phyloP scores from a whole-genome alignment of 2,113 vertebrate species.

The Apus apus region DNA sequence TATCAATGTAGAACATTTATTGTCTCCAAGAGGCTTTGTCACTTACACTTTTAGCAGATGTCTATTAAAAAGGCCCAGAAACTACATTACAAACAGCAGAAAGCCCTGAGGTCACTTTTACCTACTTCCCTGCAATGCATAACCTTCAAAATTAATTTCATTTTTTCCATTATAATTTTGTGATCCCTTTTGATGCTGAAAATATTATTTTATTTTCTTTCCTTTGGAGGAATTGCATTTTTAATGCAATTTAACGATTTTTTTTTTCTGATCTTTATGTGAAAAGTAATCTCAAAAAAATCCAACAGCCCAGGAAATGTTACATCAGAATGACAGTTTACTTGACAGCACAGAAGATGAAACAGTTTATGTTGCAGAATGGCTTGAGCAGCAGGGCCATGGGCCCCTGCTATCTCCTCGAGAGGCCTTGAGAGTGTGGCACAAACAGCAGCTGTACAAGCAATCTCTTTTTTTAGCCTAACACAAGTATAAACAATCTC shows the following conservation, averaged over 20 bases:
- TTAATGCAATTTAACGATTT: conserved; percentile 26
- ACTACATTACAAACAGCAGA: conserved; percentile 6
- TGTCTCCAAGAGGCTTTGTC: background rate
- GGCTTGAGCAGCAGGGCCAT: too few relatives aligned
- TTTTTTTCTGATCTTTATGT: conserved; percentile 43
- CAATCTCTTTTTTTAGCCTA: too few relatives aligned
- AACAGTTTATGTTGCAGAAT: too few relatives aligned
- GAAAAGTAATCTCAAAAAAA: conserved; percentile 49
- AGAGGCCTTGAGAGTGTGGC: too few relatives aligned
- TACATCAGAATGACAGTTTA: conserved; percentile 47
- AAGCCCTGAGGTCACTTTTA: conserved; percentile 3
- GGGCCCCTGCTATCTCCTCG: too few relatives aligned
- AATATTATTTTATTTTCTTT: conserved; percentile 47
- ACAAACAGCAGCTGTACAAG: too few relatives aligned
- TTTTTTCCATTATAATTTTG: conserved; percentile 26
- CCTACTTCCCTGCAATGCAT: background rate
- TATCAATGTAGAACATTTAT: background rate
- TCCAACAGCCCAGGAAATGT: conserved; percentile 23
- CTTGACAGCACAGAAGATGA: conserved; percentile 34
- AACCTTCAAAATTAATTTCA: conserved; percentile 20
- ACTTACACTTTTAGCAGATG: background rate
- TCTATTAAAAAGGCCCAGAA: background rate
- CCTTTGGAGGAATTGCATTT: conserved; percentile 48
- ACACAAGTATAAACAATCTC: too few relatives aligned
- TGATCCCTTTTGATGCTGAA: conserved; percentile 33